A percentile compares a stretch with the other conserved stretches of the same genome.
phyloP scores from a whole-genome alignment of 2,113 vertebrate genomes.

The Suricata suricatta region DNA sequence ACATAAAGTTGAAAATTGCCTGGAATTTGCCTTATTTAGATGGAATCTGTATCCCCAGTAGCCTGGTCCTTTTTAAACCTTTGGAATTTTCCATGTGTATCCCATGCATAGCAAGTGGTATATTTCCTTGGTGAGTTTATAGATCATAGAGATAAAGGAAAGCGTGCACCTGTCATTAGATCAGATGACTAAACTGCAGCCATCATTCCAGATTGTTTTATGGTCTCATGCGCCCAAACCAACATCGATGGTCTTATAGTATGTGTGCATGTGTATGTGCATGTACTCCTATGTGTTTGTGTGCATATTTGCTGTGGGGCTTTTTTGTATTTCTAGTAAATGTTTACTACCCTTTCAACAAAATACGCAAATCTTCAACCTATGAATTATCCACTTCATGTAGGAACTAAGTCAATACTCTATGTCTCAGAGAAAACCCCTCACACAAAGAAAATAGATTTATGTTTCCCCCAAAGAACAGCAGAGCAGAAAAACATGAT shows the following conservation, averaged over 20 bases:
- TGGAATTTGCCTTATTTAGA: background rate
- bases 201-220: background rate
- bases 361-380: background rate
- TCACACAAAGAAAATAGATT: background rate
- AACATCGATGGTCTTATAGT: background rate
- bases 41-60: background rate
- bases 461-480: background rate
- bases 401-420: background rate
- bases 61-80: background rate
- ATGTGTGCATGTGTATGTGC: background rate
- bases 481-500: background rate
- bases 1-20: background rate
- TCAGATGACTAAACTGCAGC: background rate
- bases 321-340: background rate
- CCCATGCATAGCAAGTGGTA: conserved; percentile 16
- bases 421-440: background rate
- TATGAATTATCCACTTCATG: background rate
- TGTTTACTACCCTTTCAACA: background rate
- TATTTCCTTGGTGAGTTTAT: background rate
- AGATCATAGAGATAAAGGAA: background rate
- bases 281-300: background rate
- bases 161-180: background rate
- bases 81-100: background rate
- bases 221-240: background rate
- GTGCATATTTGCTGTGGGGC: background rate